Base-by-base conservation (phyloP, 2,888 invertebrate species). In the Pheosia gnoma region DNA sequence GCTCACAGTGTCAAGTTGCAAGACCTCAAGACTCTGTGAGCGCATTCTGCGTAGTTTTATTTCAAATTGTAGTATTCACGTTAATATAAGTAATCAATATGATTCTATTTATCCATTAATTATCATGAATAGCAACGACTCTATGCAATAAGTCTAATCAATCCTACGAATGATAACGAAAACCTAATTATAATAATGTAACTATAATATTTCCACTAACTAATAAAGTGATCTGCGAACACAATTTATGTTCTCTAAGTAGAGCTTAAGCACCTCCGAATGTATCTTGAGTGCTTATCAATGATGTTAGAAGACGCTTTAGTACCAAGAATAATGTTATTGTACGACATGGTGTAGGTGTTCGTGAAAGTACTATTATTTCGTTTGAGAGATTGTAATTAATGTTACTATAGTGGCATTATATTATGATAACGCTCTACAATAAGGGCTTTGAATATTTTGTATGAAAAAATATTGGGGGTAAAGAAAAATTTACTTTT, bases 241-340 rank as follows among this genome's bases (percentile, higher is more conserved):
- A 53, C 10, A 37, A 37, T 37, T 53, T 53, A 36, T 53, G 53
- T 36, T 37, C 9, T 25, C 51, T 5, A 38, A 37, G 37, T 53
- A 11, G 37, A 11, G 53, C 13, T 25, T 51, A 25, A 9, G 47
- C 51, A 51, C 5, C 37, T 11, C 37, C 37, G 4, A 53, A 53
- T 53, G 37, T 11, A 37, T 53, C 53, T 53, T 53, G 25, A 53
- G 53, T 53, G 53, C 11, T 53, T 53, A 37, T 53, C 53, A 3
- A 53, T 53, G 38, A 53, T 53, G 11, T 37, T 38, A 37, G n/a
- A 53, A 8, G 37, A 3, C 3, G 11, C 37, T 53, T 9, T 53
- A 51, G 51, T 25, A 51, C 6, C 9, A 6, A 51, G 51, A 51
- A 51, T 51, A 51, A 51, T 25, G 9, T 51, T 51, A 3, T 51